Evolutionary conservation across 2,113 vertebrate species (phyloP).

Genomic region (Peromyscus maniculatus): DNA sequence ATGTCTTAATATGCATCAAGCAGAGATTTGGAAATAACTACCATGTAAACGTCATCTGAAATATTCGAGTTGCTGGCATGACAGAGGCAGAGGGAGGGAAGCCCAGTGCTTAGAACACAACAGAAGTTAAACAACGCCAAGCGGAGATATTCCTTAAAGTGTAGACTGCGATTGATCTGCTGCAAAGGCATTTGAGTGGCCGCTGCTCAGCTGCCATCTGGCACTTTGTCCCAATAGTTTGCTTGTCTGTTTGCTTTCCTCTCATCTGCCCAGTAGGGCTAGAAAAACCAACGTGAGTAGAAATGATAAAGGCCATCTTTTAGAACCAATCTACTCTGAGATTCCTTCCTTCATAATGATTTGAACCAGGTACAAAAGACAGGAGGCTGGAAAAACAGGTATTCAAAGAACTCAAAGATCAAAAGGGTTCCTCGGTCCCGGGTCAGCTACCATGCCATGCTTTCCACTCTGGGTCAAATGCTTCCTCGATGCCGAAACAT

Average conservation of each 20-base stretch:
- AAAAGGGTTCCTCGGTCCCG: conserved; percentile 76
- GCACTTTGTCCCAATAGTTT: background rate
- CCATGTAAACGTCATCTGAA: conserved; percentile 85
- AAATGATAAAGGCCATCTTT: background rate
- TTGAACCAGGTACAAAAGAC: background rate
- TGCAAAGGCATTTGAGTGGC: background rate
- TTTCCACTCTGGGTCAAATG: conserved; percentile 67
- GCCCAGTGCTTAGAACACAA: conserved; percentile 37
- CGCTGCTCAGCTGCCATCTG: background rate
- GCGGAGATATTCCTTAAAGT: conserved; percentile 44
- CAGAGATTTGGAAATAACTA: conserved; percentile 84
- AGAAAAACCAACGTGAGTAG: conserved; percentile 1
- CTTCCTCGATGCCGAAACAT: conserved; percentile 65
- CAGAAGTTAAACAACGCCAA: conserved; percentile 76
- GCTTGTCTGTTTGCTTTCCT: background rate
- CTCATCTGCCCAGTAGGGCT: background rate
- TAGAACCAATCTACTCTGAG: conserved; percentile 8
- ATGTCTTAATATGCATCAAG: conserved; percentile 88
- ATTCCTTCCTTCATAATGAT: conserved; percentile 12
- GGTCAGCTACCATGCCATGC: background rate
- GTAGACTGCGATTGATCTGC: background rate
- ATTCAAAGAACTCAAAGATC: background rate
- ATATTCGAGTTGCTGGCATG: conserved; percentile 79
- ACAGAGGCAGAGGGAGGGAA: conserved; percentile 18
- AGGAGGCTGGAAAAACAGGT: conserved; percentile 23